Base-by-base conservation (phyloP, 2,113 vertebrate genomes). In the Urocolius indicus region DNA sequence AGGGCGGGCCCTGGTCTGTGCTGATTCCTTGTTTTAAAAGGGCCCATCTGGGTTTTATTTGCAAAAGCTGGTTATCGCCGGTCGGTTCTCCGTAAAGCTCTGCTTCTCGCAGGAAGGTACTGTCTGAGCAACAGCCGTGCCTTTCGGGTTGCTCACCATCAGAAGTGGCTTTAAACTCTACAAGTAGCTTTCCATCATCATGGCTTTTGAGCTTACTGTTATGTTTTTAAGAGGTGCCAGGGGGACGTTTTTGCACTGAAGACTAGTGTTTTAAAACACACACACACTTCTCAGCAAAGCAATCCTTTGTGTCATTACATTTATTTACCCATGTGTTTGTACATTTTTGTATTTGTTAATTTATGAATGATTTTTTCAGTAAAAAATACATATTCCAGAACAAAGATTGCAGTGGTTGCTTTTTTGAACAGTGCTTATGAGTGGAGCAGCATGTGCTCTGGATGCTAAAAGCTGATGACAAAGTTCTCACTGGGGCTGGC, bases 291-390 rank as follows among this genome's bases (percentile, higher is more conserved):
- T 98, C 97, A 97, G 97, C 97, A 95, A 97, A 98, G 97, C 97
- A 98, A 98, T 98, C 97, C 97, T 97, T 98, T 98, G 97, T 97
- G 93, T 98, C 98, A 98, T 98, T 97, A 96, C 97, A 97, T 98
- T 97, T 98, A 98, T 98, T 98, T 98, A 98, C 97, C 97, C 97
- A 98, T 98, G 97, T 98, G 98, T 98, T 98, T 98, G 98, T 98
- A 98, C 98, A 98, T 98, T 98, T 98, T 98, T 98, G 98, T 98
- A 98, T 98, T 97, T 97, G 98, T 98, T 98, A 98, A 98, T 98
- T 98, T 98, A 98, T 98, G 98, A 98, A 98, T 98, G 98, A 98
- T 98, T 98, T 98, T 98, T 98, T 98, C 98, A 98, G 98, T 98
- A 97, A 97, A 95, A 97, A 97, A 97, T 97, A 97, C 97, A 97